Base-by-base conservation (phyloP, 2,888 invertebrate species). In the Cephus spinipes region DNA sequence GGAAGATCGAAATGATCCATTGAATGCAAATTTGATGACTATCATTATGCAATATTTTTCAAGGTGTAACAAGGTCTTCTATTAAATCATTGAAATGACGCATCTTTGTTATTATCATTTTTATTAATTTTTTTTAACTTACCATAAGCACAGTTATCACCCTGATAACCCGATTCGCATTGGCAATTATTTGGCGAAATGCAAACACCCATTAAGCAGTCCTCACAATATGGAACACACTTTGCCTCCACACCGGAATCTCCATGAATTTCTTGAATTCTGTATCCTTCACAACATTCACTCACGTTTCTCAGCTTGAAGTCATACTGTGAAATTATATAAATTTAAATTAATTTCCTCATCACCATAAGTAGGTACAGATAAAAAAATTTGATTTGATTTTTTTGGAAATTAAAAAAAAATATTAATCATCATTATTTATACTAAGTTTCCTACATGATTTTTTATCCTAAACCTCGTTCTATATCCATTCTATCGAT, bases 231-330 rank as follows among this genome's bases (percentile, higher is more conserved):
- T 31, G 92, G 91, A 34, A 91, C 82, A 84, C 93, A 93, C 68
- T 83, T 88, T 33, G 80, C 76, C 32, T 86, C 83, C 68, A 77
- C 79, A 35, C 81, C 81, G 15, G 76, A 81, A 68, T 82, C 80
- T 69, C 87, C 83, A 79, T 85, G 85, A 73, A 85, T 86, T 68
- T 90, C 85, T 77, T 93, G 93, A 90, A 94, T 93, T 80, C 93
- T 93, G 90, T 95, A 97, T 55, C 96, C 97, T 78, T 95, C 94
- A 87, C 97, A 97, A 91, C 97, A 97, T 71, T 94, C 94, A 35
- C 95, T 94, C 34, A 96, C 94, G 40, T 93, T 94, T 75, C 94
- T 94, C 11, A 93, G 94, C 83, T 94, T 93, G 86, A 94, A 94
- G 86, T 95, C 94, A 78, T 94, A 94, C 97, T 97, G 91, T 34